phyloP scores from a whole-genome alignment of 2,113 vertebrate species.

The Sprattus sprattus region DNA sequence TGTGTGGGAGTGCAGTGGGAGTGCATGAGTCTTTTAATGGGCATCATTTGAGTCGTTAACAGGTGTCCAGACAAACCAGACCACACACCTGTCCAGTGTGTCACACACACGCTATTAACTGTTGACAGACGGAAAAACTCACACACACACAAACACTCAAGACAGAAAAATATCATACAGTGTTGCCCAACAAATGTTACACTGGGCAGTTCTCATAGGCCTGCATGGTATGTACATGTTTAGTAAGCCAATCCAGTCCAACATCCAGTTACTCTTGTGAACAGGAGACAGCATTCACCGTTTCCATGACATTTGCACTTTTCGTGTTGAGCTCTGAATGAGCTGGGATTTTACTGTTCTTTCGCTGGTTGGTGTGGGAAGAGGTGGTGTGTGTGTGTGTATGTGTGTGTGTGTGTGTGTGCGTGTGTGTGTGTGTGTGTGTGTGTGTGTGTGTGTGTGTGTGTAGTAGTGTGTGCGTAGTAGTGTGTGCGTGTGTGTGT shows the following conservation, averaged over 20 bases:
- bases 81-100: background rate
- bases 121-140: background rate
- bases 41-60: background rate
- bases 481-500: background rate
- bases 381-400: background rate
- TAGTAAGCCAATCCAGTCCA: background rate
- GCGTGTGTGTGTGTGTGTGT: background rate
- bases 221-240: background rate
- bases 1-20: background rate
- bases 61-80: background rate
- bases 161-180: background rate
- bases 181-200: background rate
- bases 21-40: background rate
- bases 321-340: background rate
- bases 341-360: background rate
- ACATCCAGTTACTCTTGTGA: no score
- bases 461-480: background rate
- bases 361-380: background rate
- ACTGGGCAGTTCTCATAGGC: background rate
- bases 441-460: background rate
- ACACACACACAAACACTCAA: background rate
- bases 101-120: background rate
- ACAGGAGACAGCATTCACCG: background rate
- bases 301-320: slow-evolving; percentile 4
- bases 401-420: slow-evolving; percentile 22